Evolutionary conservation across 2,797 vertebrate species (phyloP), one percentile per base, ranked within the genome.

Genomic region (Peromyscus melanophrys): DNA sequence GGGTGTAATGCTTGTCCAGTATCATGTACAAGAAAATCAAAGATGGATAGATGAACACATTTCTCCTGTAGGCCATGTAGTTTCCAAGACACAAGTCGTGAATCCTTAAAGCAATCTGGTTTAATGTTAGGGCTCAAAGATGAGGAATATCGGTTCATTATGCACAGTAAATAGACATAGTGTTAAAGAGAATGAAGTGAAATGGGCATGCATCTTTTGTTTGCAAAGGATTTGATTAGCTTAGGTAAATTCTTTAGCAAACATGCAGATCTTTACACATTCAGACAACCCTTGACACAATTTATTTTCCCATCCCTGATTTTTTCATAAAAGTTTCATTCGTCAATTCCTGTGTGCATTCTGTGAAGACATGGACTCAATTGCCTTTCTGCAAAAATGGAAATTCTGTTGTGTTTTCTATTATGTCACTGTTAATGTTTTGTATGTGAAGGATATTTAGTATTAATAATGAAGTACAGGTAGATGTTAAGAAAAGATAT

Each of bases 321-420:
- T 82, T 90, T 65, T 67, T 95, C n/a, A 92, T 34, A 75, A 92
- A 83, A 59, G 9, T 59, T 82, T 86, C 59, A 40, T 43, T 95
- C 91, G 11, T 59, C 75, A 52, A 73, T 43, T 67, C 21, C 40
- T 49, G 0, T 43, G 12, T 27, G 0, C 31, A 16, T 46, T 31
- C 43, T 19, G 40, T 6, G 25, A 96, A 85, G 8, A 86, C 1
- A 40, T 2, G 6, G 8, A n/a, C 25, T 86, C 52, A 52, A 81
- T 46, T 67, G 71, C 17, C 7, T 40, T 31, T 16, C 57, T 63
- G 25, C 10, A 81, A 69, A 55, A 9, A 31, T 59, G 7, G 46
- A 76, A 16, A 43, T 40, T 67, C 6, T 76, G 27, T 76, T 31
- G 6, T 46, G 9, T 29, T 90, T 65, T 67, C 31, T 29, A 59